Percentiles rank a stretch among this genome's conserved stretches.
These are phyloP conservation scores for Ariopsis seemanni DNA, from an alignment of 2,113 vertebrate genomes.

Conservation along the genomic window DNA sequence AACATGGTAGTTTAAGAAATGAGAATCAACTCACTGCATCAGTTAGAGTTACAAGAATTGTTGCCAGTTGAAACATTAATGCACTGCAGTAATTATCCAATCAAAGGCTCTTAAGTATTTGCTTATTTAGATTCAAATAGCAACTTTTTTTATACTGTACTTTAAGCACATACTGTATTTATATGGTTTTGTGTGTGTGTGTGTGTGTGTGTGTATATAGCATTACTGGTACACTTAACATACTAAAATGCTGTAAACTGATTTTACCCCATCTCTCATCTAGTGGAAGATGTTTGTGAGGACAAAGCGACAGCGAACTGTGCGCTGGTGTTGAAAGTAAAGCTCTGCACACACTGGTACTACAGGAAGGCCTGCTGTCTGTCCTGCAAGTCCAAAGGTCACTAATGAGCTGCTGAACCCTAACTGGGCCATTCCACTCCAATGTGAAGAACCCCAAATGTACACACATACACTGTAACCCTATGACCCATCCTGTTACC, in stretches of 20 bases:
- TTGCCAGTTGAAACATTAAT: no score
- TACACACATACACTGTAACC: neutral
- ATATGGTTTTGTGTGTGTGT: neutral
- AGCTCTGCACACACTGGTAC: slow-evolving; percentile 84
- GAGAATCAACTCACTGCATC: no score
- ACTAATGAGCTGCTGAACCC: slow-evolving; percentile 56
- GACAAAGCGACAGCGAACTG: slow-evolving; percentile 80
- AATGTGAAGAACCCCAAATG: slow-evolving; percentile 58
- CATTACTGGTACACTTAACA: neutral
- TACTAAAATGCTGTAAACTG: neutral
- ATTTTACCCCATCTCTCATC: neutral
- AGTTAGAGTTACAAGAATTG: no score
- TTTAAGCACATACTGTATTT: neutral
- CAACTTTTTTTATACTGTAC: no score
- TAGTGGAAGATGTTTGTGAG: slow-evolving; percentile 73
- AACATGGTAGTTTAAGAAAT: no score
- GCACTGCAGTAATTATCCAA: no score
- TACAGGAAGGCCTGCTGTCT: slow-evolving; percentile 83
- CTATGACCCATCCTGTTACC: no score
- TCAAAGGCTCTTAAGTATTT: no score
- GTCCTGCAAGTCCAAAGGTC: slow-evolving; percentile 72
- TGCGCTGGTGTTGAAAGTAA: slow-evolving; percentile 80
- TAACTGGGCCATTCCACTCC: slow-evolving; percentile 38
- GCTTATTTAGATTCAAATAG: no score
- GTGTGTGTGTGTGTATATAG: neutral